A percentile compares a stretch with the other conserved stretches of the same genome.
Conservation (phyloP, 2,113 vertebrate species). For the Istiophorus platypterus region DNA sequence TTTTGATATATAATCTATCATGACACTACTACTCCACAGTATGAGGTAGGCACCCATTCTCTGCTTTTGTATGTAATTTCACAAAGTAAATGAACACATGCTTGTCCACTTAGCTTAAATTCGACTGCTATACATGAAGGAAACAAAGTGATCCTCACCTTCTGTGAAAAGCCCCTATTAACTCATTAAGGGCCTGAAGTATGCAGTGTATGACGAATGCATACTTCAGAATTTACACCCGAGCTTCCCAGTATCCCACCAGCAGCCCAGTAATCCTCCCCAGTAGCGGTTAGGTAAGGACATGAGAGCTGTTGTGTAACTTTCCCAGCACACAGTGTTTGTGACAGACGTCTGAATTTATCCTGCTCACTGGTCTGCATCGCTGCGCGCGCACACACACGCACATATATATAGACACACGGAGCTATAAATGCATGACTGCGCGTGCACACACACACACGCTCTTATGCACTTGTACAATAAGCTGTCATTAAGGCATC, state of each 20-base stretch:
- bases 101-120: not conserved
- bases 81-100: too few species aligned
- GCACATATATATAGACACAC: not conserved
- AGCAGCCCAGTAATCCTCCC: slow-evolving; percentile 45
- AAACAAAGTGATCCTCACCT: not conserved
- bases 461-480: slow-evolving; percentile 12
- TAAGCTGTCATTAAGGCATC: slow-evolving; percentile 1
- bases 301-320: slow-evolving; percentile 61
- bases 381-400: not conserved
- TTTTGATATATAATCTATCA: too few species aligned
- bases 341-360: slow-evolving; percentile 36
- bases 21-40: too few species aligned
- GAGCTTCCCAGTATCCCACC: slow-evolving; percentile 29
- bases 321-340: slow-evolving; percentile 10
- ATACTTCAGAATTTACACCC: not conserved
- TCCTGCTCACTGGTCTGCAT: slow-evolving; percentile 49
- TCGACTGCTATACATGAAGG: not conserved
- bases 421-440: not conserved
- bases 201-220: not conserved
- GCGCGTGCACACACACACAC: slow-evolving; percentile 9
- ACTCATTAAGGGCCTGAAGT: not conserved
- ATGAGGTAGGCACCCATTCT: too few species aligned
- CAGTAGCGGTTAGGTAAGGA: slow-evolving; percentile 45
- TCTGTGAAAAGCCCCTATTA: slow-evolving; percentile 16
- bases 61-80: too few species aligned